These are phyloP conservation scores for Acanthopagrus latus DNA, from an alignment of 2,797 vertebrate species.

Conservation along the genomic window DNA sequence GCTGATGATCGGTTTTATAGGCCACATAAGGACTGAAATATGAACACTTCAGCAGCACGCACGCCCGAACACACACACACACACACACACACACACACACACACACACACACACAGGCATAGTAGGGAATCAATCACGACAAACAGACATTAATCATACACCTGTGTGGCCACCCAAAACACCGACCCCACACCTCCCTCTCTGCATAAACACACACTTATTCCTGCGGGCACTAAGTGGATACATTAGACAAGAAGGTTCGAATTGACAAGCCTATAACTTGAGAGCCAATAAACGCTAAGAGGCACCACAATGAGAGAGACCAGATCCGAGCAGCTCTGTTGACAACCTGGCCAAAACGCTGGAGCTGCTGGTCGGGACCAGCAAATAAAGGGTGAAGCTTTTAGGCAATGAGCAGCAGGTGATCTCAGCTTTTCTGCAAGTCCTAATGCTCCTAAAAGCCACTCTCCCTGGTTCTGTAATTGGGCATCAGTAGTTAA, in stretches of 20 bases:
- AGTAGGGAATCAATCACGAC: constrained; percentile 59
- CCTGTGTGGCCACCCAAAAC: constrained; percentile 61
- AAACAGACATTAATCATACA: constrained; percentile 55
- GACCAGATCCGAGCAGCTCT: constrained; percentile 73
- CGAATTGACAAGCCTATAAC: constrained; percentile 83
- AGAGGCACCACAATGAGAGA: constrained; percentile 79
- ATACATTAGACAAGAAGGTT: constrained; percentile 79
- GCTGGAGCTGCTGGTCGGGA: constrained; percentile 84
- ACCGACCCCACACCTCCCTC: constrained; percentile 54
- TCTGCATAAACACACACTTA: constrained; percentile 54
- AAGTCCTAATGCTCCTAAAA: constrained; percentile 99
- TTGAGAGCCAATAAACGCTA: constrained; percentile 82
- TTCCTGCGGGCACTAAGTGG: constrained; percentile 75
- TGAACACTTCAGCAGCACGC: constrained; percentile 50
- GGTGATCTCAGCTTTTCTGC: constrained; percentile 99
- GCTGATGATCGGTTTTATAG: constrained; percentile 48
- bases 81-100: constrained; percentile 26
- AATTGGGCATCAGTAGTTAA: constrained; percentile 99
- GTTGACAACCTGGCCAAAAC: constrained; percentile 82
- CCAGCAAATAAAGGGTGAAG: constrained; percentile 99
- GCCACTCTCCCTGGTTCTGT: constrained; percentile 99
- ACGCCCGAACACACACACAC: constrained; percentile 25
- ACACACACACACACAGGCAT: constrained; percentile 32
- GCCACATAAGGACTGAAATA: constrained; percentile 51
- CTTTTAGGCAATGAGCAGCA: constrained; percentile 99